Evolutionary conservation across 2,797 vertebrate genomes (phyloP).

Genomic region (Tenualosa thibaudeaui): DNA sequence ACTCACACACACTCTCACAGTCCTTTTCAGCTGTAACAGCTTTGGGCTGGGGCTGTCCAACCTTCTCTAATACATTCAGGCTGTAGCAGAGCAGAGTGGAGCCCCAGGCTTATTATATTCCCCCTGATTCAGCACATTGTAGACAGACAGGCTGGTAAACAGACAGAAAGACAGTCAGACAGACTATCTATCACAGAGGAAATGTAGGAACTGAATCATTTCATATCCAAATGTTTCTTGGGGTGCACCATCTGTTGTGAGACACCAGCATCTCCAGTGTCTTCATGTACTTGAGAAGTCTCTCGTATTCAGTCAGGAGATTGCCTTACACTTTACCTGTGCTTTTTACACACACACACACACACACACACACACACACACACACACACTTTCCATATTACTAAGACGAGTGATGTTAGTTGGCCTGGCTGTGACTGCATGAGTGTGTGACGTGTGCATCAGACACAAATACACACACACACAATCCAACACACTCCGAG

Average conservation of each 20-base stretch:
- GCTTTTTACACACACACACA: background rate
- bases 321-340: background rate
- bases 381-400: background rate
- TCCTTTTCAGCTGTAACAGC: background rate
- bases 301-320: background rate
- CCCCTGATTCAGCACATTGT: constrained; percentile 6
- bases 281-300: background rate
- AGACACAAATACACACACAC: background rate
- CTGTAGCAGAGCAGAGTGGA: background rate
- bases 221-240: background rate
- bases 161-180: too few species aligned
- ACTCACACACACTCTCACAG: background rate
- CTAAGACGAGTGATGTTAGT: background rate
- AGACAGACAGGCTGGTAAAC: too few species aligned
- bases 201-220: background rate
- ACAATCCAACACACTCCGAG: background rate
- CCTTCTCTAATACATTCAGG: background rate
- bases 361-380: background rate
- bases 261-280: background rate
- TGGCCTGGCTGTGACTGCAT: background rate
- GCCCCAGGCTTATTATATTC: background rate
- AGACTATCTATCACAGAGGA: too few species aligned
- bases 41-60: background rate
- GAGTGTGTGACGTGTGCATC: background rate
- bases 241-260: background rate